A percentile compares a stretch with the other conserved stretches of the same genome.
These are phyloP conservation scores for Sebastolobus altivelis DNA, from an alignment of 2,797 vertebrate species.

Conservation along the genomic window DNA sequence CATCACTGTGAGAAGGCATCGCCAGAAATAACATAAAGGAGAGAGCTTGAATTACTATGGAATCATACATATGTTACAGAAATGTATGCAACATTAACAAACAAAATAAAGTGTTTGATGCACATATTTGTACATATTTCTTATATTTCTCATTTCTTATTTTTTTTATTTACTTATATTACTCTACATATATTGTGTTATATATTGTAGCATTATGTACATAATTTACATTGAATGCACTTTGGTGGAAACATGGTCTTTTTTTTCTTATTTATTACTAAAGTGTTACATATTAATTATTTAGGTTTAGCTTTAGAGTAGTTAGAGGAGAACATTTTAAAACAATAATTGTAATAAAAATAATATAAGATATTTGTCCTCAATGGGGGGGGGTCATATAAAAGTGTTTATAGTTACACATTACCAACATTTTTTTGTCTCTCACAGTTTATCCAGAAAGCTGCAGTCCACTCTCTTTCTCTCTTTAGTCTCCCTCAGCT, in stretches of 20 bases:
- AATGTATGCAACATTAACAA: background rate
- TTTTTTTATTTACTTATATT: too few relatives aligned
- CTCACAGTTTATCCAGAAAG: background rate
- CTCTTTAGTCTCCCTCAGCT: constrained; percentile 5
- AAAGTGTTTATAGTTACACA: background rate
- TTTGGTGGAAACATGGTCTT: background rate
- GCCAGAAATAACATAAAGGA: background rate
- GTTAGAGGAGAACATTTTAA: background rate
- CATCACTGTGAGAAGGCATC: background rate
- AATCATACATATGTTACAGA: background rate
- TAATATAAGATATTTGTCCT: background rate
- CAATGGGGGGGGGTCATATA: background rate
- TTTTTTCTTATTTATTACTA: background rate
- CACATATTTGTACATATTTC: too few relatives aligned
- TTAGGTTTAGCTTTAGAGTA: background rate
- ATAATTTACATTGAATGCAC: background rate
- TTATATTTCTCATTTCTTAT: too few relatives aligned
- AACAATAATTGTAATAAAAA: background rate
- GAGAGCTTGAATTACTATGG: background rate
- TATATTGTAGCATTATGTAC: too few relatives aligned
- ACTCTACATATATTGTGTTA: too few relatives aligned
- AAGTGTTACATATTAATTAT: background rate
- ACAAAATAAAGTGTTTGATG: background rate
- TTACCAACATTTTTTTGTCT: background rate
- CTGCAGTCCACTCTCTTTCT: constrained; percentile 18